Evolutionary conservation across 2,797 vertebrate genomes (phyloP).

Genomic region (Gymnoscopelus microlampas): DNA sequence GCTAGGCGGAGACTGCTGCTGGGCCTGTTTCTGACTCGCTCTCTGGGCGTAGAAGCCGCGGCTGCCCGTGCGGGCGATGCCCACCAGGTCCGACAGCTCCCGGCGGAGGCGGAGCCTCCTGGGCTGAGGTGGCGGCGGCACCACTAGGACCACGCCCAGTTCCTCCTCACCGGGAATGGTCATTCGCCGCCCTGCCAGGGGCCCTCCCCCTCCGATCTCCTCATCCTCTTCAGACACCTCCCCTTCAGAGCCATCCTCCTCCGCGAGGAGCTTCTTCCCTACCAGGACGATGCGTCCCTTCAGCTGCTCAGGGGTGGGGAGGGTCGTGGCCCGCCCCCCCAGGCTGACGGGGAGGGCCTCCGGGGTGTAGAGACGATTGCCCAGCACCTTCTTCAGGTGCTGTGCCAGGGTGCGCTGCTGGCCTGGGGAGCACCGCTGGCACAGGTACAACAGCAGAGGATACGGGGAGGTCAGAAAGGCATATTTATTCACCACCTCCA

Average conservation of each 20-base stretch:
- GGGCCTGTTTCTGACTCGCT: slow-evolving; percentile 57
- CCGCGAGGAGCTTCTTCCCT: slow-evolving; percentile 88
- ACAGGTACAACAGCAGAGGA: slow-evolving; percentile 93
- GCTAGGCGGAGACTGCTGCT: slow-evolving; percentile 76
- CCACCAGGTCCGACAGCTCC: slow-evolving; percentile 92
- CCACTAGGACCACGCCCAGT: slow-evolving; percentile 81
- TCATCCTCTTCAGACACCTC: slow-evolving; percentile 97
- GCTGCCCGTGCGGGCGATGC: slow-evolving; percentile 78
- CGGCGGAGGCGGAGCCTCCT: slow-evolving; percentile 82
- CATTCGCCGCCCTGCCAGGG: slow-evolving; percentile 81
- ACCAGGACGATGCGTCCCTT: slow-evolving; percentile 91
- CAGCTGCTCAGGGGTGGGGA: slow-evolving; percentile 93
- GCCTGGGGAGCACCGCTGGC: slow-evolving; percentile 89
- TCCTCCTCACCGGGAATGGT: slow-evolving; percentile 86
- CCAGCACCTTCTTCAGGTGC: slow-evolving; percentile 91
- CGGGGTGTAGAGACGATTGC: slow-evolving; percentile 88
- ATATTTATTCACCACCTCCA: slow-evolving; percentile 94
- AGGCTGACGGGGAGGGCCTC: slow-evolving; percentile 77
- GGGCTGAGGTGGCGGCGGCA: slow-evolving; percentile 88
- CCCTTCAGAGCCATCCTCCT: slow-evolving; percentile 88
- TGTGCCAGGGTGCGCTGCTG: slow-evolving; percentile 92
- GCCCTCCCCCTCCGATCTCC: slow-evolving; percentile 86
- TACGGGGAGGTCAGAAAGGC: slow-evolving; percentile 93
- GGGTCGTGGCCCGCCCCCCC: slow-evolving; percentile 76
- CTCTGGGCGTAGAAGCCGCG: slow-evolving; percentile 80